These are phyloP conservation scores for Porites divaricata DNA, from an alignment of 92 coral and sea anemone genomes.

Conservation along the genomic window DNA sequence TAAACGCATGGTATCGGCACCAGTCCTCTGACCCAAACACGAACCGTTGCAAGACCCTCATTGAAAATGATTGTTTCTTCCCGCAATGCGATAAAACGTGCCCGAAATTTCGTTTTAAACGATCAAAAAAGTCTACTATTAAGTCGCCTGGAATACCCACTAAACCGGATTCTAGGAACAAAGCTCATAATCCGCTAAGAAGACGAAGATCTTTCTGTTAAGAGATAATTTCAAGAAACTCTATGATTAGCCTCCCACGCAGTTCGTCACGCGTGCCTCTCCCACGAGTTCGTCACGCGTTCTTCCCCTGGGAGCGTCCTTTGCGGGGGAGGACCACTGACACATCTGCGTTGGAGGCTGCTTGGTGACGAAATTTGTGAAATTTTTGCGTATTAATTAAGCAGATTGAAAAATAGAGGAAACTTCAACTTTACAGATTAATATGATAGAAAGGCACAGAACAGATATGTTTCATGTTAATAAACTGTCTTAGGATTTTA, in stretches of 20 bases:
- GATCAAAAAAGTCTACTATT: background rate
- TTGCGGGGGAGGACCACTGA: no score
- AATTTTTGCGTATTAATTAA: background rate
- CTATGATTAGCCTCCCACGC: no score
- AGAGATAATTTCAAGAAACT: background rate
- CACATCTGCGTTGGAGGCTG: background rate
- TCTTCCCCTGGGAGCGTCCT: no score
- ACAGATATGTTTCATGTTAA: background rate
- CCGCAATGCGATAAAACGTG: conserved; percentile 35
- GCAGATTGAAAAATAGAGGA: background rate
- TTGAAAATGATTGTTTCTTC: conserved; percentile 10
- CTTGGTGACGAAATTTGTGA: background rate
- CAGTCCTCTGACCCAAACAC: conserved; percentile 47
- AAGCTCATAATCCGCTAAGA: background rate
- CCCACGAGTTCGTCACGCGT: no score
- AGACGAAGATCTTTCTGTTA: background rate
- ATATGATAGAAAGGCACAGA: background rate
- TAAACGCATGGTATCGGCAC: conserved; percentile 72
- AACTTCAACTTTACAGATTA: background rate
- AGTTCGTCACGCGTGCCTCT: no score
- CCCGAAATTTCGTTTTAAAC: background rate
- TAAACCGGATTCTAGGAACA: background rate
- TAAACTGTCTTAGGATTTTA: background rate
- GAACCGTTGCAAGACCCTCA: conserved; percentile 13
- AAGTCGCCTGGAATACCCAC: background rate